Evolutionary conservation across 2,113 vertebrate genomes (phyloP).

Genomic region (Perognathus longimembris): DNA sequence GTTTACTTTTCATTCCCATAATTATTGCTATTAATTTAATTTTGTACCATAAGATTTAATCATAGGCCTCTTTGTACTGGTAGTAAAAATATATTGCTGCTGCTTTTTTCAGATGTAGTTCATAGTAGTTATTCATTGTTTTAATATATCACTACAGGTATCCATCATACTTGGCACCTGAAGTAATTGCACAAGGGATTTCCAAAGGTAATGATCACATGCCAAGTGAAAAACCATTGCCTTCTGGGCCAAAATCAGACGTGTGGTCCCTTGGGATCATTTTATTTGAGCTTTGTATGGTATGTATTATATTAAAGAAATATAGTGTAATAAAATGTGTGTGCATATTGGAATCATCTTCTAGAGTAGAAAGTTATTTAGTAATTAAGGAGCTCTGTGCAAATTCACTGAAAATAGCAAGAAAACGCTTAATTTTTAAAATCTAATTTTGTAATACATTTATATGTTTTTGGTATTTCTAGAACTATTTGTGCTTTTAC

Average conservation of each 20-base stretch:
- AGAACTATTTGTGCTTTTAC: background rate
- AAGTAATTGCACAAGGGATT: slow-evolving; percentile 96
- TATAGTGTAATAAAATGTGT: slow-evolving; percentile 36
- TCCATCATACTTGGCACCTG: slow-evolving; percentile 97
- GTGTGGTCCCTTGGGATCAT: slow-evolving; percentile 97
- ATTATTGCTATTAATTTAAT: background rate
- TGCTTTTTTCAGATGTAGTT: background rate
- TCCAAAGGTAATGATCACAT: slow-evolving; percentile 90
- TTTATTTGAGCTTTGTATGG: slow-evolving; percentile 96
- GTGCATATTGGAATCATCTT: slow-evolving; percentile 12
- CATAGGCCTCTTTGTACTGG: background rate
- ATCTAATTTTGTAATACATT: background rate
- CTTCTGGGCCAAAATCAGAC: slow-evolving; percentile 96
- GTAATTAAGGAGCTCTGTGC: background rate
- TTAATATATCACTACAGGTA: slow-evolving; percentile 88
- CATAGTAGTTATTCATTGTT: slow-evolving; percentile 1
- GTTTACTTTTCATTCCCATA: background rate
- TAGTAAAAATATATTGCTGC: background rate
- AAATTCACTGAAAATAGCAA: background rate
- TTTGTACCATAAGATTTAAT: background rate
- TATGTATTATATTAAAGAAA: slow-evolving; percentile 85
- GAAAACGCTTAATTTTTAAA: background rate
- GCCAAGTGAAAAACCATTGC: slow-evolving; percentile 88
- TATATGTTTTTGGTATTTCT: background rate
- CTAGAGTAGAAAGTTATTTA: background rate